Base-by-base conservation (phyloP, 2,888 invertebrate species). In the Chaetogeoica ovagalla region DNA sequence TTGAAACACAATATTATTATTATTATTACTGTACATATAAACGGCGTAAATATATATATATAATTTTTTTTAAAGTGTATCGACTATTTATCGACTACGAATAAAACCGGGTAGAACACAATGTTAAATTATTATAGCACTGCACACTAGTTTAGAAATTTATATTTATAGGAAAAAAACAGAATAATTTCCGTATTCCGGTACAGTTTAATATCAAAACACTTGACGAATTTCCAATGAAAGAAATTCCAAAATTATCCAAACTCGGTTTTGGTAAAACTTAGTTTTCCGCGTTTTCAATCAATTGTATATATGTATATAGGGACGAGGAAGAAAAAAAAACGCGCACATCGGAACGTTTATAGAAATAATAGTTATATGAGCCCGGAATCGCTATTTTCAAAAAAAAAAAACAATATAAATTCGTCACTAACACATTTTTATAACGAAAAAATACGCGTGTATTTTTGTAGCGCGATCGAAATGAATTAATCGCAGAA, bases 201-300 rank as follows among this genome's bases (percentile, higher is more conserved):
- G n/a, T n/a, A n/a, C 30, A 30, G 30, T 30, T 2, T 63, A 63
- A 55, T 63, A 37, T 37, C 55, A 73, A 73, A 73, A 63, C 55
- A 63, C 52, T 74, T 52, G 15, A 55, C 37, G 55, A 63, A 55
- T 74, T 55, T 55, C 37, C 69, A 55, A 55, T 63, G 37, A 21
- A 63, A n/a, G 37, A 63, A 63, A 63, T 13, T 63, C 30, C 30
- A 4, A 30, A n/a, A 63, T 74, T 63, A 63, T 74, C 55, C 63
- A 74, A 62, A 63, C 52, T 74, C 37, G 52, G 73, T 63, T 74
- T 74, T 52, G n/a, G 37, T 55, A 63, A 63, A 74, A 73, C 72
- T 62, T 73, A 62, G 62, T 73, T 73, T 73, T 74, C 52, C 55
- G 63, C 73, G 30, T 30, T 4, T 63, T 30, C 37, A 74, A 62